phyloP scores from a whole-genome alignment of 2,113 vertebrate species.

The Leptobrachium ailaonicum region DNA sequence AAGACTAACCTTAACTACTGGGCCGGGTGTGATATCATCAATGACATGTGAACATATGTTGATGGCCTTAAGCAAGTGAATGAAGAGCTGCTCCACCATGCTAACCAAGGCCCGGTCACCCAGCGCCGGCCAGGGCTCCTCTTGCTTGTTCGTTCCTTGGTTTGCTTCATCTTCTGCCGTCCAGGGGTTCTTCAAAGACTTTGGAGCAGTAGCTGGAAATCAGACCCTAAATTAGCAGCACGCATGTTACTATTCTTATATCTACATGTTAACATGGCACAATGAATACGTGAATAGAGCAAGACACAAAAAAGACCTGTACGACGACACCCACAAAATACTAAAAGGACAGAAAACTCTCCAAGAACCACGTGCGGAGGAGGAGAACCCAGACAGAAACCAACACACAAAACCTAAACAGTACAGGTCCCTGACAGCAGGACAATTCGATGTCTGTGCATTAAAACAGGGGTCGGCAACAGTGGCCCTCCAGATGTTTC shows the following conservation, averaged over 20 bases:
- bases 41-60: slow-evolving; percentile 96
- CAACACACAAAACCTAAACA: too few relatives aligned
- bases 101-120: slow-evolving; percentile 81
- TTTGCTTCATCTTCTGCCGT: slow-evolving; percentile 79
- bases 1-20: slow-evolving; percentile 80
- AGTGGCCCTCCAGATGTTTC: too few relatives aligned
- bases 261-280: neutral
- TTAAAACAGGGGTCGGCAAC: too few relatives aligned
- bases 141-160: slow-evolving; percentile 72
- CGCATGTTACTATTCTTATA: too few relatives aligned
- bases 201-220: slow-evolving; percentile 82
- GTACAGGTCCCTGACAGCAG: too few relatives aligned
- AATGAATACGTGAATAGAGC: neutral
- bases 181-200: slow-evolving; percentile 89
- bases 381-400: too few relatives aligned
- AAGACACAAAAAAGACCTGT: neutral
- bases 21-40: slow-evolving; percentile 88
- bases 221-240: too few relatives aligned
- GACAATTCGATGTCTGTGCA: too few relatives aligned
- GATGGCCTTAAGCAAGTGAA: slow-evolving; percentile 88
- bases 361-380: too few relatives aligned
- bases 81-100: slow-evolving; percentile 93
- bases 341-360: neutral
- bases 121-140: slow-evolving; percentile 89
- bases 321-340: neutral